phyloP scores from a whole-genome alignment of 1,140 invertebrate species.

The Kradibia gibbosae region DNA sequence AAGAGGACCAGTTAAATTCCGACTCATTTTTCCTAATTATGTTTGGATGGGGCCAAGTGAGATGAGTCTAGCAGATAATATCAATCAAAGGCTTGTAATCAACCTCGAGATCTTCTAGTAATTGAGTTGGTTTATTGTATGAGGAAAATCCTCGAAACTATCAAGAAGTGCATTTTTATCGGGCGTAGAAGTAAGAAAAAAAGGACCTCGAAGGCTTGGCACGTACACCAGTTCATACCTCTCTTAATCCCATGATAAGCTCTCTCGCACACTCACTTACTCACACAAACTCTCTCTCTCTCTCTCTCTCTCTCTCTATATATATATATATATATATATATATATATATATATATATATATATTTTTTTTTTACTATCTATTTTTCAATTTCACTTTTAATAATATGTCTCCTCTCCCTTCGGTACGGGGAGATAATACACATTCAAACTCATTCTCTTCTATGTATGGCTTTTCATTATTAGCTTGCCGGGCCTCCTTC shows the following conservation, averaged over 20 bases:
- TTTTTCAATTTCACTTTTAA: background rate
- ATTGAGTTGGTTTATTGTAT: background rate
- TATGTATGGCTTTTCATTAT: slow-evolving; percentile 20
- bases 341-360: too few relatives aligned
- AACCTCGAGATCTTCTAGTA: background rate
- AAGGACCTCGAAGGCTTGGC: slow-evolving; percentile 35
- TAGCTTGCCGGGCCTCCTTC: slow-evolving; percentile 51
- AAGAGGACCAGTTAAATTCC: background rate
- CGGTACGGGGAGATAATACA: background rate
- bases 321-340: too few relatives aligned
- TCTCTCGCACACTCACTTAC: background rate
- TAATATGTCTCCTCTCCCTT: background rate
- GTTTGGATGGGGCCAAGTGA: background rate
- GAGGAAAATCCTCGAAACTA: background rate
- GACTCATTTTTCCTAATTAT: background rate
- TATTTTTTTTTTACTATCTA: background rate
- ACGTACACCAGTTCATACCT: slow-evolving; percentile 41
- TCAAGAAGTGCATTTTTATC: background rate
- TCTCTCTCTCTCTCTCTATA: slow-evolving; percentile 6
- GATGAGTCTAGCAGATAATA: background rate
- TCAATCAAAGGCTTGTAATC: background rate
- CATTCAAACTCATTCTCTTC: slow-evolving; percentile 22
- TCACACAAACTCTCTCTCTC: slow-evolving; percentile 7
- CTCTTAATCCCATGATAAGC: slow-evolving; percentile 41
- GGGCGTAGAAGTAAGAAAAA: background rate